These are phyloP conservation scores for Brassicogethes aeneus DNA, from an alignment of 2,888 invertebrate genomes.

Conservation along the genomic window DNA sequence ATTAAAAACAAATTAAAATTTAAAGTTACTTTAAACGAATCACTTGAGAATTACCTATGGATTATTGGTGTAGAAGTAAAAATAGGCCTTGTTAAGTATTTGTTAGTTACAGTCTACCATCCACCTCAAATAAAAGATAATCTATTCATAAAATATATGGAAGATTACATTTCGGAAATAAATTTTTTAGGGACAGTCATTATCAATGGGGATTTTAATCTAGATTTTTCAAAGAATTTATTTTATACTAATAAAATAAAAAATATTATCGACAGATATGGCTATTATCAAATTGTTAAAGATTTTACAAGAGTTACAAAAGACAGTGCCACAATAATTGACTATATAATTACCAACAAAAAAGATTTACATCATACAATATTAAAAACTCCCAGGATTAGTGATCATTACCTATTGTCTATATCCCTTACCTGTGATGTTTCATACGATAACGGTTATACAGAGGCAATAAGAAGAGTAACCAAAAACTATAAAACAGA, in stretches of 20 bases:
- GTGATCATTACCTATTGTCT: neutral
- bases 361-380: neutral
- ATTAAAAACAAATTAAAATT: neutral
- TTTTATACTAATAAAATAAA: neutral
- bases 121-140: slow-evolving; percentile 1
- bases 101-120: neutral
- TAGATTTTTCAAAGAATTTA: neutral
- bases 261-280: neutral
- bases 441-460: neutral
- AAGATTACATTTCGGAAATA: neutral
- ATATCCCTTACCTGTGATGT: neutral
- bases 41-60: neutral
- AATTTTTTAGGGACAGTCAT: neutral
- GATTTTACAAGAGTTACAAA: slow-evolving; percentile 1
- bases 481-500: neutral
- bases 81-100: neutral
- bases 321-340: neutral
- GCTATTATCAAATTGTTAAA: neutral
- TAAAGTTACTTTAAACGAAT: neutral
- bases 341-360: slow-evolving; percentile 1
- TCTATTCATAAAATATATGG: neutral
- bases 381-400: neutral
- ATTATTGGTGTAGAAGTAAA: neutral
- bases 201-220: neutral
- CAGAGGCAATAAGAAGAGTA: neutral